A percentile compares a stretch with the other conserved stretches of the same genome.
Conservation (phyloP, 2,888 invertebrate genomes). For the Bibio marci region DNA sequence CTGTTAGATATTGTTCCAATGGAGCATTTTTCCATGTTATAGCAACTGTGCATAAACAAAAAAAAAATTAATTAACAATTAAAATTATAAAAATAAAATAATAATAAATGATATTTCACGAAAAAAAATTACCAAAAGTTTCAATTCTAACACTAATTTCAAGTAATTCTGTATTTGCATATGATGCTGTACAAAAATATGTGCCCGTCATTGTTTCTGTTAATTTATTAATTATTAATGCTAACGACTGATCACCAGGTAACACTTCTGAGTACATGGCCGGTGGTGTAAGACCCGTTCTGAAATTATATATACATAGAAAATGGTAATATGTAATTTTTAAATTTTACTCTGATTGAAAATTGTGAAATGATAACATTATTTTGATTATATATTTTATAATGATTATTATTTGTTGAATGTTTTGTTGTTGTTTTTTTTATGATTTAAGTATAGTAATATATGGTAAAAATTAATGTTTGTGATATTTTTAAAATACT, state of each 20-base stretch:
- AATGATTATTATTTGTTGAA: too few relatives aligned
- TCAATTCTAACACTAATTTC: slow-evolving; percentile 49
- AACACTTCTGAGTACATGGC: slow-evolving; percentile 50
- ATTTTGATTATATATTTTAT: too few relatives aligned
- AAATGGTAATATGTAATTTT: too few relatives aligned
- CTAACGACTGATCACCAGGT: slow-evolving; percentile 43
- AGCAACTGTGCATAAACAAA: slow-evolving; percentile 40
- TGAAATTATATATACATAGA: slow-evolving; percentile 12
- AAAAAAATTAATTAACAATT: background rate
- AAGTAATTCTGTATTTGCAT: slow-evolving; percentile 50
- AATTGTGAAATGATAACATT: too few relatives aligned
- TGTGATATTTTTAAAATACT: too few relatives aligned
- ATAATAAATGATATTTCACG: slow-evolving; percentile 14
- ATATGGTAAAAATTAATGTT: too few relatives aligned
- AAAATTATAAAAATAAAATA: background rate
- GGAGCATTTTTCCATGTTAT: slow-evolving; percentile 80
- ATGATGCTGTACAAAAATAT: slow-evolving; percentile 69
- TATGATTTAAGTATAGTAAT: too few relatives aligned
- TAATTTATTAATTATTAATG: slow-evolving; percentile 57
- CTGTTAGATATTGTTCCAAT: slow-evolving; percentile 60
- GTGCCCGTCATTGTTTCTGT: slow-evolving; percentile 60
- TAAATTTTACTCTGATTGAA: too few relatives aligned
- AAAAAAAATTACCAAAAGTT: slow-evolving; percentile 48
- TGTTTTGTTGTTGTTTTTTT: too few relatives aligned
- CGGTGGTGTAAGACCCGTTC: slow-evolving; percentile 31